Evolutionary conservation across 2,797 vertebrate genomes (phyloP), one percentile per base, ranked within the genome.

Genomic region (Urocyon cinereoargenteus): DNA sequence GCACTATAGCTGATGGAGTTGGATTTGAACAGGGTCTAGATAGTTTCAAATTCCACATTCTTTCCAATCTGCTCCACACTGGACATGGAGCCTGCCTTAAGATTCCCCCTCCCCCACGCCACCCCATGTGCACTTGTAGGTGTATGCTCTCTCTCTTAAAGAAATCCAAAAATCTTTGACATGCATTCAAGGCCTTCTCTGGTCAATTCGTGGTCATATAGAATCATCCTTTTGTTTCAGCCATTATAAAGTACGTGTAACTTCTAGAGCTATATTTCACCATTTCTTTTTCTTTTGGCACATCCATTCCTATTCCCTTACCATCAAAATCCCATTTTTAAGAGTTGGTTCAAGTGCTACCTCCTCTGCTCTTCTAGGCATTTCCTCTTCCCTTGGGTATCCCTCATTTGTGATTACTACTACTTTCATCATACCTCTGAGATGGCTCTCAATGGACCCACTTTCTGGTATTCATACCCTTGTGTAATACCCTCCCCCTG

Each of bases 281-380:
- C 16, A 45, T 91, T 95, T 66, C 3, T 24, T 22, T 72, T 10
- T 22, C 49, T 83, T 72, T 40, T 22, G 61, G 6, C 36, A 53
- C 85, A 24, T 18, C 28, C 31, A 24, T 86, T 81, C 28, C 40
- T 88, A 21, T 18, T 51, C 9, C 7, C 24, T 91, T 40, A 55
- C 15, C 73, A 15, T 61, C 86, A 84, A 61, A 78, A 93, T 79
- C 49, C 36, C 82, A 53, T 73, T 93, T 96, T 87, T 66, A 79
- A 85, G 88, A 84, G 49, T 89, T 90, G 51, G 14, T 34, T 87
- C 62, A 91, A 75, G 16, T 90, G n/a, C 31, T 24, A 36, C 19
- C 18, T 85, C 21, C 51, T 72, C 26, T 85, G 10, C 26, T 89
- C 40, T 77, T 86, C 14, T 49, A n/a, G 31, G 21, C 24, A 87